Evolutionary conservation across 2,797 vertebrate genomes (phyloP).

Genomic region (Cryptoblepharus egeriae): DNA sequence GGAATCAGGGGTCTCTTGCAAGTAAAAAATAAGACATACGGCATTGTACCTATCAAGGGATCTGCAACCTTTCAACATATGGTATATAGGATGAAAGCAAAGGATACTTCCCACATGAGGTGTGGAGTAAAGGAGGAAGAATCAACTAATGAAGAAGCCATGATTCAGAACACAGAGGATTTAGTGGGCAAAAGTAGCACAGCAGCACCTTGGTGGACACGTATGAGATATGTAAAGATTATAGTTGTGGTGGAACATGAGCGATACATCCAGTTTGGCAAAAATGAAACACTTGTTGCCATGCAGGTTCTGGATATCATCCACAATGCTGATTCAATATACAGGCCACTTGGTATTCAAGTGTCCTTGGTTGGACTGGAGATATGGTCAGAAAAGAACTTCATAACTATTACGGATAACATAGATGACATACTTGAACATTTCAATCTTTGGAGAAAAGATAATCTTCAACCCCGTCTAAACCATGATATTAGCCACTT

Average conservation of each 20-base stretch:
- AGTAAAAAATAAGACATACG: conserved; percentile 58
- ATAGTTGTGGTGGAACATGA: conserved; percentile 43
- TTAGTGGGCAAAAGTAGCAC: neutral
- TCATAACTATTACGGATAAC: conserved; percentile 4
- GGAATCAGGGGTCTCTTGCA: conserved; percentile 69
- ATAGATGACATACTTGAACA: accelerated
- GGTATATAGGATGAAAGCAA: conserved; percentile 59
- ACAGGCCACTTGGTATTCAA: conserved; percentile 40
- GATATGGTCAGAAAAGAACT: conserved; percentile 63
- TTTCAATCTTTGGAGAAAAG: conserved; percentile 40
- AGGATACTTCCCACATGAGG: neutral
- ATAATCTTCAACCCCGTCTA: accelerated
- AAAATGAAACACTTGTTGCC: conserved; percentile 40
- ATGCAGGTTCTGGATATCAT: conserved; percentile 59
- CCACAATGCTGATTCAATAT: conserved; percentile 57
- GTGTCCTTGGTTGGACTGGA: conserved; percentile 64
- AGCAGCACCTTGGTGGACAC: neutral
- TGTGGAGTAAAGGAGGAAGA: conserved; percentile 43
- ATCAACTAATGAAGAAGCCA: conserved; percentile 30
- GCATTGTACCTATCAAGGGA: conserved; percentile 65
- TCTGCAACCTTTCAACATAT: conserved; percentile 69
- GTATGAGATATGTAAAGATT: conserved; percentile 57
- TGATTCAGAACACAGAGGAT: conserved; percentile 38
- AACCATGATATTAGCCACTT: conserved; percentile 60
- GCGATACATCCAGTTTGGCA: conserved; percentile 3